Evolutionary conservation across 2,113 vertebrate species (phyloP), one percentile per base, ranked within the genome.

Genomic region (Corvus hawaiiensis): DNA sequence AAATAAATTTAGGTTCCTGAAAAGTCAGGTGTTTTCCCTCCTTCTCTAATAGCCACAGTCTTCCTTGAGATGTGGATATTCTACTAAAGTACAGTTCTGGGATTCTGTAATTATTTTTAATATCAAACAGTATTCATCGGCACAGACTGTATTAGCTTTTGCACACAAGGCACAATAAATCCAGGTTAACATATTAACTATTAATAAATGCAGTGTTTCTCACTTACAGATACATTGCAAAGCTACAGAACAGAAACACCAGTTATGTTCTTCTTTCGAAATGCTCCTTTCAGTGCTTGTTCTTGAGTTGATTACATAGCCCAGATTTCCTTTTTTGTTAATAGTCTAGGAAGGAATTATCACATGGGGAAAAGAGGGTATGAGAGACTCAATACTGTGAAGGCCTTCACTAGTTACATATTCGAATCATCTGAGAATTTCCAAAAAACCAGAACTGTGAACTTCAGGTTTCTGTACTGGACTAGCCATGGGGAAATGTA

Each of bases 81-180:
- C 85, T 90, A 55, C 55, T 77, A 7, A 77, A 74, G 32, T 67
- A 73, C 55, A 87, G 12, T 43, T 82, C 68, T 68, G 44, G 58
- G 51, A 44, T 74, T 77, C 37, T 66, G 23, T 46, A 49, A 26
- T 76, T 80, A 48, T 41, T 63, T 80, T 78, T 74, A 90, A 84
- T 64, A 85, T 74, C 58, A 35, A 86, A 86, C 51, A 85, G 35
- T 71, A 73, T 55, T 49, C 63, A 73, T 84, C 3, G 0, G 77
- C 81, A 90, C 85, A 93, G 69, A 62, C 39, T 54, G 55, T 63
- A 55, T 88, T 49, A 86, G 68, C 61, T 90, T 91, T 92, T 76
- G 63, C 82, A 89, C 56, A 94, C 80, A 94, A 94, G 93, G 86
- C 95, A 96, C 95, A 76, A 49, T 77, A 89, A 88, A 88, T 72